These are phyloP conservation scores for Mallateleia sp. DNA, from an alignment of 2,888 invertebrate genomes.

Conservation along the genomic window DNA sequence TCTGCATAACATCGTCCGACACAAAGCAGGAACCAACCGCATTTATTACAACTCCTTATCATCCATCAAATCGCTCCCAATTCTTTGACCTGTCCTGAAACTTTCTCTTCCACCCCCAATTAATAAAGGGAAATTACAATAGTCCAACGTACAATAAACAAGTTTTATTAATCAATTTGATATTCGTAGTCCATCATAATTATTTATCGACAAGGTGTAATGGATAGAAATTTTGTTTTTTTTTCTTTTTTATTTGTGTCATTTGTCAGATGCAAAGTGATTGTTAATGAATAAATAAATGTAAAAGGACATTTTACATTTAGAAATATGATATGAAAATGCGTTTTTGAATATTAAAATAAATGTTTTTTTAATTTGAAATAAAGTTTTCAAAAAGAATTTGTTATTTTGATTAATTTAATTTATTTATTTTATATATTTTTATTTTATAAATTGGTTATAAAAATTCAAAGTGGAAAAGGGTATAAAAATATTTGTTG, in stretches of 20 bases:
- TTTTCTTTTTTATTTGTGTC: not conserved
- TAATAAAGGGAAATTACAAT: conserved; percentile 31
- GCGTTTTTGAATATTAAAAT: too few species aligned
- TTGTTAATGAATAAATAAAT: too few species aligned
- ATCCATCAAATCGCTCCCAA: conserved; percentile 69
- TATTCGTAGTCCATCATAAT: conserved; percentile 17
- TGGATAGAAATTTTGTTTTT: not conserved
- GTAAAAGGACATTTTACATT: too few species aligned
- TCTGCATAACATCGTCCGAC: conserved; percentile 48
- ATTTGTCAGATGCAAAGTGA: not conserved
- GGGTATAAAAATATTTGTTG: too few species aligned
- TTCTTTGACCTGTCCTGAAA: conserved; percentile 63
- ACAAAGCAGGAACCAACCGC: conserved; percentile 41
- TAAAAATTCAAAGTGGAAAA: too few species aligned
- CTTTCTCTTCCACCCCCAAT: conserved; percentile 66
- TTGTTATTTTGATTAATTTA: too few species aligned
- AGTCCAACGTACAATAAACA: not conserved
- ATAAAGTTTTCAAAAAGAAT: too few species aligned
- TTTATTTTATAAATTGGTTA: too few species aligned
- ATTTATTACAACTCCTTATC: conserved; percentile 55
- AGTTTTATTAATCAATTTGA: conserved; percentile 18
- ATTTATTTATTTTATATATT: too few species aligned
- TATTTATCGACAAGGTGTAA: conserved; percentile 8
- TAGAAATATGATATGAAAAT: too few species aligned
- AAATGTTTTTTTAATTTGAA: too few species aligned